Percentiles rank a stretch among this genome's conserved stretches.
These are phyloP conservation scores for Ariolimax columbianus DNA, from an alignment of 2,888 invertebrate species.

Conservation along the genomic window DNA sequence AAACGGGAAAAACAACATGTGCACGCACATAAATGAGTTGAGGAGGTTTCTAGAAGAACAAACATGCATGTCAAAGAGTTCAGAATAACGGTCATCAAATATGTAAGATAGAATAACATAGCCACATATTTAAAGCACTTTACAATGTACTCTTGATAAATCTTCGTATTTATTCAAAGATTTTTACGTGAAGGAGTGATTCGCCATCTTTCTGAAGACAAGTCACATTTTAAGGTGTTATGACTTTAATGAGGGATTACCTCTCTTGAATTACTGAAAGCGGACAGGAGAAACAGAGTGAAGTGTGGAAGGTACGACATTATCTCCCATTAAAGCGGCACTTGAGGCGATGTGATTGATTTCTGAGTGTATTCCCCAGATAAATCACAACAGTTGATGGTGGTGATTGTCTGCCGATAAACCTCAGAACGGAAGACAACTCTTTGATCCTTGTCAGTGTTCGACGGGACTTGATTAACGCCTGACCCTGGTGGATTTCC, in stretches of 20 bases:
- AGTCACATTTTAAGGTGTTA: not conserved
- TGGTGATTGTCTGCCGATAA: not conserved
- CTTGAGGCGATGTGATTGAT: not conserved
- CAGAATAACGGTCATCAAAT: too few species aligned
- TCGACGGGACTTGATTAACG: not conserved
- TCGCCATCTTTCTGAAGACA: too few species aligned
- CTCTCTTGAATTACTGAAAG: not conserved
- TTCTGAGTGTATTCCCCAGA: not conserved
- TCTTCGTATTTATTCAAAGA: too few species aligned
- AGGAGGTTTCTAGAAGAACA: too few species aligned
- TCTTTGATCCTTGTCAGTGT: constrained; percentile 12
- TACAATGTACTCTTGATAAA: too few species aligned
- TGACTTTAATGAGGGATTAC: not conserved
- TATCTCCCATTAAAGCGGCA: not conserved
- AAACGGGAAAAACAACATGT: too few species aligned
- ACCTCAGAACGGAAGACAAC: not conserved
- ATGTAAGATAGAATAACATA: too few species aligned
- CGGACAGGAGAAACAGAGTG: not conserved
- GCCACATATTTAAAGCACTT: too few species aligned
- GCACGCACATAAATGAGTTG: too few species aligned
- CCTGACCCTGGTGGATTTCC: not conserved
- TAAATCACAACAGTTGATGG: not conserved
- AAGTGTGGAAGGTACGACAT: not conserved
- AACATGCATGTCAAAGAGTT: too few species aligned
- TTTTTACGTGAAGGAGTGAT: too few species aligned